Base-by-base conservation (phyloP, 92 coral and sea anemone species). In the Actinostola sp. region DNA sequence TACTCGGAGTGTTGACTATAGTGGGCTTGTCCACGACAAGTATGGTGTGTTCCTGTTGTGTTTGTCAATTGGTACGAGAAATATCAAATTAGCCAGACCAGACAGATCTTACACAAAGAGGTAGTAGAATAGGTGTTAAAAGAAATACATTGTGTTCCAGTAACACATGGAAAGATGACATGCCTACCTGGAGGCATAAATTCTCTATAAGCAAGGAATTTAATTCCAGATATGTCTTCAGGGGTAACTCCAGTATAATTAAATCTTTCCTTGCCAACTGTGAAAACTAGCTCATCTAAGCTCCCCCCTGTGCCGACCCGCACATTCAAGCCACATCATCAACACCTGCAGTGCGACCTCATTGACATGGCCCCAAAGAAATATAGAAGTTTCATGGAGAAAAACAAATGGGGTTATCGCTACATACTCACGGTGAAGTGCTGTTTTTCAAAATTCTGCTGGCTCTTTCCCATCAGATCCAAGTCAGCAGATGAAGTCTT, bases 291-390 rank as follows among this genome's bases (percentile, higher is more conserved):
- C 16, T 56, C 67, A 6, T 32, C 21, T 54, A 72, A 44, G 62
- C 50, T 41, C 23, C 78, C 78, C 25, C 66, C 55, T 0, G 36
- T 20, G 8, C 62, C 78, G n/a, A 72, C 38, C 23, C 53, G 78
- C 26, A 55, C 56, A 12, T 58, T 29, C 34, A 23, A 21, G 41
- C 66, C 78, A 24, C 55, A 55, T 27, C 20, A 55, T 39, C 11
- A 54, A 12, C 36, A 67, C 29, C 51, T 58, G 23, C 67, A 58
- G 29, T 58, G 78, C 24, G 78, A 72, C 33, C 49, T 72, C 11
- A 58, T 72, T 36, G 67, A 72, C 68, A 72, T 72, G 78, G 67
- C 78, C 17, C 67, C 78, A 0, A 72, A 58, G 24, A 72, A 72
- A 38, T 26, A 55, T 21, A 36, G 78, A 29, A 20, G 35, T 20